These are phyloP conservation scores for Acleris sparsana DNA, from an alignment of 2,888 invertebrate species.

Conservation along the genomic window DNA sequence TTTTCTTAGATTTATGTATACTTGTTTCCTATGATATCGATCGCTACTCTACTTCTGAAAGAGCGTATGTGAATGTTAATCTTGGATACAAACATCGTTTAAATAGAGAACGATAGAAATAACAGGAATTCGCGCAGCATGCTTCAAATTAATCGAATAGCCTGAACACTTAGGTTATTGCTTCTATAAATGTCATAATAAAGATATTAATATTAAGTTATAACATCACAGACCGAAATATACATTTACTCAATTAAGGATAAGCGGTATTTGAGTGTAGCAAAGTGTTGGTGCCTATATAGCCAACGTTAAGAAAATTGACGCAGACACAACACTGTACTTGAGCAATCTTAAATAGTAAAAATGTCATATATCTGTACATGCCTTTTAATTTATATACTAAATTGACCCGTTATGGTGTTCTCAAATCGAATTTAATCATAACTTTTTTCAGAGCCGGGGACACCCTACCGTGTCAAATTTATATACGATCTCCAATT, in stretches of 20 bases:
- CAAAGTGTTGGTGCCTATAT: no score
- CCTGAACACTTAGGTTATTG: conserved; percentile 45
- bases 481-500: no score
- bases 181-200: conserved; percentile 53
- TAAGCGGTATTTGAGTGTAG: no score
- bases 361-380: no score
- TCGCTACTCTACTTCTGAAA: conserved; percentile 39
- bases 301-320: no score
- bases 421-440: no score
- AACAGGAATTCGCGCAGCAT: conserved; percentile 17
- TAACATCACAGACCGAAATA: conserved; percentile 24
- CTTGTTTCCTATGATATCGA: conserved; percentile 44
- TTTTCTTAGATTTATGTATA: conserved; percentile 48
- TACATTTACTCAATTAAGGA: neutral
- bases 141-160: conserved; percentile 49
- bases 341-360: no score
- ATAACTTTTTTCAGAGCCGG: no score
- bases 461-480: no score
- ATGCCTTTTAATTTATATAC: no score
- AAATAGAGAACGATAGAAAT: neutral
- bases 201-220: conserved; percentile 49
- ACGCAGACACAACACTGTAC: no score
- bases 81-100: neutral
- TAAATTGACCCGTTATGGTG: no score
- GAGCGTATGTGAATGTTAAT: conserved; percentile 9